Evolutionary conservation across 2,113 vertebrate species (phyloP).

Genomic region (Harpagus bidentatus): DNA sequence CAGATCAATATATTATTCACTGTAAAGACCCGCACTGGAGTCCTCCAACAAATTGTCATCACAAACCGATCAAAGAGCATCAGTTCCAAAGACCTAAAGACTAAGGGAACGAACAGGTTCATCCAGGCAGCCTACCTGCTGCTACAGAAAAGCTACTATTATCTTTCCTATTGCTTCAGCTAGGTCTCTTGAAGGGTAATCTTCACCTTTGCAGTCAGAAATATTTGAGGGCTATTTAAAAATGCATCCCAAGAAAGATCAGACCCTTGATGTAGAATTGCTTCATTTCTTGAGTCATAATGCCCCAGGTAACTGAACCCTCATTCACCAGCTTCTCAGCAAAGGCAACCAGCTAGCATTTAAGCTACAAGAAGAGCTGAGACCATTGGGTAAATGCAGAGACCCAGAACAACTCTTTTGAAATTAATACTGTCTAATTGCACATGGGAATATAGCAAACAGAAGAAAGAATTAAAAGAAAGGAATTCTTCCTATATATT

Average conservation of each 20-base stretch:
- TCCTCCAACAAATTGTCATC: background rate
- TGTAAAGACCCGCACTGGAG: background rate
- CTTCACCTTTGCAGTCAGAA: background rate
- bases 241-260: background rate
- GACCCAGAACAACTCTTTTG: background rate
- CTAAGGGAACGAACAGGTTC: background rate
- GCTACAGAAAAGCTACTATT: background rate
- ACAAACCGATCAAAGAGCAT: background rate
- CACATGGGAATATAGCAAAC: background rate
- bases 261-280: background rate
- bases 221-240: background rate
- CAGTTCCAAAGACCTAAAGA: background rate
- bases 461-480: background rate
- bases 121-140: background rate
- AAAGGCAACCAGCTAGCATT: background rate
- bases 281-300: background rate
- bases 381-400: background rate
- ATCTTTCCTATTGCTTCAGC: background rate
- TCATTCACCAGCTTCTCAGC: background rate
- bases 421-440: background rate
- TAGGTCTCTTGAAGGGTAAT: background rate
- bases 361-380: background rate
- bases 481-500: background rate
- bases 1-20: background rate
- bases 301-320: background rate